Conservation (phyloP, 2,797 vertebrate species). For the Thamnophis elegans region DNA sequence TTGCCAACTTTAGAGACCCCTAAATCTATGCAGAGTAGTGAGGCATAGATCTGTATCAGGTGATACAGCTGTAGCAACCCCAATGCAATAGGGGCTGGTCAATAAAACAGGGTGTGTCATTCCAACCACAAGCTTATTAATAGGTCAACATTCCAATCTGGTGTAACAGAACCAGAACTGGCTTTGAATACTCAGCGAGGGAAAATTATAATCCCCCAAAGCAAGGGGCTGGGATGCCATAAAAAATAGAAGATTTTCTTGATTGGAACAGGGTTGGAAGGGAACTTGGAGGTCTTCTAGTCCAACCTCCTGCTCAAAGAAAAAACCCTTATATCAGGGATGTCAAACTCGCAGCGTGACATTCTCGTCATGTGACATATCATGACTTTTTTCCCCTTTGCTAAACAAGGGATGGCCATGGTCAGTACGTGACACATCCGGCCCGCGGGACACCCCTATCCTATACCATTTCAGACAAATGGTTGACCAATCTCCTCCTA, state of each 20-base stretch:
- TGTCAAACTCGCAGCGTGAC: too few relatives aligned
- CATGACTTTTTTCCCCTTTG: too few relatives aligned
- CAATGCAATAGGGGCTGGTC: background rate
- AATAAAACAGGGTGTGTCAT: background rate
- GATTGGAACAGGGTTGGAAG: background rate
- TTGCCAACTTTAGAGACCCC: background rate
- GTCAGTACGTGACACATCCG: too few relatives aligned
- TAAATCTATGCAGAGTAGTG: background rate
- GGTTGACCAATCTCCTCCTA: background rate
- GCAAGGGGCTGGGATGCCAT: background rate
- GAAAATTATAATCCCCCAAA: background rate
- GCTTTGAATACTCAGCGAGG: background rate
- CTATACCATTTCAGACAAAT: background rate
- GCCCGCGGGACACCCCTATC: too few relatives aligned
- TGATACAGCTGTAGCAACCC: background rate
- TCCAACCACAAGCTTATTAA: background rate
- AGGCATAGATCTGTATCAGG: background rate
- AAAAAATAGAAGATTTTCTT: background rate
- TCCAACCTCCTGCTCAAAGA: background rate
- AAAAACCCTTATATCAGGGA: background rate
- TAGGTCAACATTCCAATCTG: background rate
- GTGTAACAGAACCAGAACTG: background rate
- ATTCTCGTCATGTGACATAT: too few relatives aligned
- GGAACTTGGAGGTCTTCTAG: background rate
- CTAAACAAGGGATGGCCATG: too few relatives aligned